A percentile compares a stretch with the other conserved stretches of the same genome.
Conservation (phyloP, 2,888 invertebrate species). For the Noctua janthe region DNA sequence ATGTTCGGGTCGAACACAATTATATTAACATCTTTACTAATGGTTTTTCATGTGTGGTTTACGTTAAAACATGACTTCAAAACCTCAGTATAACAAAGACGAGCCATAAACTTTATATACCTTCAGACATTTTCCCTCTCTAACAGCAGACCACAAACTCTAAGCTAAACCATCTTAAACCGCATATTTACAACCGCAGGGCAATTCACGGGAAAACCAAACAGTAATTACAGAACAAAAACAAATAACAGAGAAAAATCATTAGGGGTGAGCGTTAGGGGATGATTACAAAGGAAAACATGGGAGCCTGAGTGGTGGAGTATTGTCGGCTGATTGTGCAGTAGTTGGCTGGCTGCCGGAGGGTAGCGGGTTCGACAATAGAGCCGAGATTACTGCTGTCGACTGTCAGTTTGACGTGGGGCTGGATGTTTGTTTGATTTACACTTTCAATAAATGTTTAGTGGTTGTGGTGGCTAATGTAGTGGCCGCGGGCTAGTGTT, state of each 20-base stretch:
- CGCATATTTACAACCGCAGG: slow-evolving; percentile 82
- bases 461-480: slow-evolving; percentile 54
- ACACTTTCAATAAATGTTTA: slow-evolving; percentile 70
- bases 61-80: neutral
- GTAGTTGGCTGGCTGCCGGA: slow-evolving; percentile 74
- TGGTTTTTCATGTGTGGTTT: neutral
- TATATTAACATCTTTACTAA: neutral
- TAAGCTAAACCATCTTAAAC: slow-evolving; percentile 65
- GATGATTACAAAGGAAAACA: slow-evolving; percentile 86
- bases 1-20: neutral
- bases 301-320: slow-evolving; percentile 76
- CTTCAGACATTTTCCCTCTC: slow-evolving; percentile 9
- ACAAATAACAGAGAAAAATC: slow-evolving; percentile 88
- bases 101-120: neutral
- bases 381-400: slow-evolving; percentile 85
- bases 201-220: slow-evolving; percentile 88
- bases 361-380: slow-evolving; percentile 84
- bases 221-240: slow-evolving; percentile 89
- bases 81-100: neutral
- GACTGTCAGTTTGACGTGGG: slow-evolving; percentile 75
- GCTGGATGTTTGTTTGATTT: slow-evolving; percentile 66
- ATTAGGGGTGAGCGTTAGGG: slow-evolving; percentile 82
- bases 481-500: slow-evolving; percentile 50
- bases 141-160: slow-evolving; percentile 49
- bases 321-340: slow-evolving; percentile 78